A percentile compares a stretch with the other conserved stretches of the same genome.
These are phyloP conservation scores for Sibirionetta formosa DNA, from an alignment of 2,797 vertebrate species.

Conservation along the genomic window DNA sequence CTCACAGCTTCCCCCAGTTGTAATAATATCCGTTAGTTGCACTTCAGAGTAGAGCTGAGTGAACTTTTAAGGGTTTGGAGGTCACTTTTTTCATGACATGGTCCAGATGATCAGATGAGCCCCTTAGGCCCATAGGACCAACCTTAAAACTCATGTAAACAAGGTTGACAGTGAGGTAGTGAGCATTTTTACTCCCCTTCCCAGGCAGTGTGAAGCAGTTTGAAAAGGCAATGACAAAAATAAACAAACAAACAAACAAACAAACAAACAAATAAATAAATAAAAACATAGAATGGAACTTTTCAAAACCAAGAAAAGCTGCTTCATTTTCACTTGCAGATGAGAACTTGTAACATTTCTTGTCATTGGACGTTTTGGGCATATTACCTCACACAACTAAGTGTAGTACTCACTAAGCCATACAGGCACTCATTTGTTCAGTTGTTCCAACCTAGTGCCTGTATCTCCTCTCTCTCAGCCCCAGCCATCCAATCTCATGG, in stretches of 20 bases:
- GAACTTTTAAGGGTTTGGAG: neutral
- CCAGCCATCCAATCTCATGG: neutral
- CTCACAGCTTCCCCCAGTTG: neutral
- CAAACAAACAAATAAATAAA: neutral
- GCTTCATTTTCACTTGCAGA: neutral
- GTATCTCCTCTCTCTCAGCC: neutral
- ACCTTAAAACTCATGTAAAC: neutral
- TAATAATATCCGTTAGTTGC: fast-evolving
- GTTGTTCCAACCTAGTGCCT: neutral
- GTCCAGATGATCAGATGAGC: neutral
- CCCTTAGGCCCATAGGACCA: neutral
- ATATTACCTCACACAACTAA: neutral
- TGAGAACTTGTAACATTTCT: neutral
- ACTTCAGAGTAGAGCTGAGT: fast-evolving
- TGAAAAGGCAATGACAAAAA: neutral
- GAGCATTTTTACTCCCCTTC: neutral
- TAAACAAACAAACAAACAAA: no score
- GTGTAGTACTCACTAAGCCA: neutral
- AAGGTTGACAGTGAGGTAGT: neutral
- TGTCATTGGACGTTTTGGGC: neutral
- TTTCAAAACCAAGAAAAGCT: neutral
- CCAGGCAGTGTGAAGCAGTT: neutral
- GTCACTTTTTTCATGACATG: neutral
- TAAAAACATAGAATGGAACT: neutral
- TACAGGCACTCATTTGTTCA: neutral